Conservation (phyloP, 1,140 invertebrate genomes). For the Potamilus streckersoni region DNA sequence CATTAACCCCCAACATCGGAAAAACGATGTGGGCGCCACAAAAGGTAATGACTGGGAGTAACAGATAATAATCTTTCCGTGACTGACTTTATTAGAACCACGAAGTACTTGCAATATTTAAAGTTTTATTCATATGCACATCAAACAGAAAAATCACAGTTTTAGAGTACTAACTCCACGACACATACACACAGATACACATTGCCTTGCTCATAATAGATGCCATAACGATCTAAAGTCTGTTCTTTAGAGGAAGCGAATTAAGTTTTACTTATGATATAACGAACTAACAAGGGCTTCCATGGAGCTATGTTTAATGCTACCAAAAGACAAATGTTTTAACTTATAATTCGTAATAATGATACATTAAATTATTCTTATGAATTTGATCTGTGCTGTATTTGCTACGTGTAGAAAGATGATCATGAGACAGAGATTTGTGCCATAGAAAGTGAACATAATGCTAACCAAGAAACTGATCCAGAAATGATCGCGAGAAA, state of each 20-base stretch:
- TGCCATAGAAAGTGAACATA: not conserved
- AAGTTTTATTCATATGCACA: not conserved
- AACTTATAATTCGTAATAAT: not conserved
- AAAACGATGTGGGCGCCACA: not conserved
- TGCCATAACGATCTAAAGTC: no score
- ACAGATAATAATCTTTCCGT: not conserved
- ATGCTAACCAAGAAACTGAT: not conserved
- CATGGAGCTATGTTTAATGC: not conserved
- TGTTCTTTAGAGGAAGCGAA: no score
- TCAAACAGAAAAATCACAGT: not conserved
- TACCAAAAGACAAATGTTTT: not conserved
- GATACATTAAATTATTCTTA: not conserved
- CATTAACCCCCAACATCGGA: not conserved
- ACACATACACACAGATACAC: no score
- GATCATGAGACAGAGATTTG: not conserved
- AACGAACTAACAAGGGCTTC: no score
- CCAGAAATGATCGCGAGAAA: constrained; percentile 26
- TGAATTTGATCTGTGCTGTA: not conserved
- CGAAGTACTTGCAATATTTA: not conserved
- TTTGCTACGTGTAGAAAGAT: not conserved
- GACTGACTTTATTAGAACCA: not conserved
- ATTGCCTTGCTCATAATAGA: no score
- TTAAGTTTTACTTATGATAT: no score
- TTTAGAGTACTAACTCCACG: no score
- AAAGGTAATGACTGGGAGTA: not conserved